phyloP scores from a whole-genome alignment of 2,797 vertebrate genomes.

The Artibeus lituratus region DNA sequence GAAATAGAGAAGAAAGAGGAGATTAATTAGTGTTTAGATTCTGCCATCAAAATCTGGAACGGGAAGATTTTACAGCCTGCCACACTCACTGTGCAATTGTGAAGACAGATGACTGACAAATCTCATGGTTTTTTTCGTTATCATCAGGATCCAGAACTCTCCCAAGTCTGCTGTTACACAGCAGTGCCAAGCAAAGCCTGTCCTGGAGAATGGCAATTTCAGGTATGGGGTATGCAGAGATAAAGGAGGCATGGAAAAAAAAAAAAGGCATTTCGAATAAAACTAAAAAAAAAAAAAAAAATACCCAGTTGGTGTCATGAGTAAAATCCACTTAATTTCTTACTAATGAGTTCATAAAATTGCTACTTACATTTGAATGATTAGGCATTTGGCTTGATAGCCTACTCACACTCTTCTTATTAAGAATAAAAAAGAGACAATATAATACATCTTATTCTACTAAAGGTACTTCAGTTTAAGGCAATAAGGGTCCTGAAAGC shows the following conservation, averaged over 20 bases:
- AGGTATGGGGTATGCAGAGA: neutral
- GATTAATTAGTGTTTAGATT: constrained; percentile 23
- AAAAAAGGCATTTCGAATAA: neutral
- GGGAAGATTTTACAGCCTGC: neutral
- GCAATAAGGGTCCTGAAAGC: neutral
- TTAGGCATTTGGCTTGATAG: neutral
- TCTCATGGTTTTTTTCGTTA: neutral
- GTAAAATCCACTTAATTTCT: constrained; percentile 1
- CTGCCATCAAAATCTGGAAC: constrained; percentile 20
- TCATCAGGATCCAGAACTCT: neutral
- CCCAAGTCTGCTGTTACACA: neutral
- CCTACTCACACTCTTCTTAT: neutral
- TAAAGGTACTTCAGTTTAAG: neutral
- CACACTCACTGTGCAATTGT: neutral
- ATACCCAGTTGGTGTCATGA: neutral
- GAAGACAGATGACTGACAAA: neutral
- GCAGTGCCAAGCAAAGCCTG: neutral
- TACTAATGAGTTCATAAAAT: constrained; percentile 15
- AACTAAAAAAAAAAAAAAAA: neutral
- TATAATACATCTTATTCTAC: neutral
- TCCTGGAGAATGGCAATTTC: neutral
- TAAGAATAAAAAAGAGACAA: neutral
- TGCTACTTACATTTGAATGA: neutral
- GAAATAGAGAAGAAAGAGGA: constrained; percentile 35
- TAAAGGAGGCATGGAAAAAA: neutral